phyloP scores from a whole-genome alignment of 2,113 vertebrate species.

The Pangasianodon hypophthalmus region DNA sequence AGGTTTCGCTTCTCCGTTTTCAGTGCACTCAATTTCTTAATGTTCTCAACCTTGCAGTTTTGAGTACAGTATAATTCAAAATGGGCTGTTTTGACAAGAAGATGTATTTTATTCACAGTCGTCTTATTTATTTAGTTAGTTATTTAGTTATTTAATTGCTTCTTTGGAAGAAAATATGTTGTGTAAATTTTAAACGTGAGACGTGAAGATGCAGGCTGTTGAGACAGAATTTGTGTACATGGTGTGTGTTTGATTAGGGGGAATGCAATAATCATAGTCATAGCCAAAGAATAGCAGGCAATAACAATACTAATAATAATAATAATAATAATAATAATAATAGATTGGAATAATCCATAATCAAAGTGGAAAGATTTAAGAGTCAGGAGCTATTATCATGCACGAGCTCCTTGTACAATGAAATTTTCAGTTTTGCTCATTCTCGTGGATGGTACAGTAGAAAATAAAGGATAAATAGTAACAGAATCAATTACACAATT shows the following conservation, averaged over 20 bases:
- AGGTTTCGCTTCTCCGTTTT: not conserved
- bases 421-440: not conserved
- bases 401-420: not conserved
- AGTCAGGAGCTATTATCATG: not conserved
- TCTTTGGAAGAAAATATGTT: not conserved
- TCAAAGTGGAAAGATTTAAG: not conserved
- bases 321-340: not conserved
- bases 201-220: not conserved
- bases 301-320: too few relatives aligned
- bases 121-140: not conserved
- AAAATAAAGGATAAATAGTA: too few relatives aligned
- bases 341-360: not conserved
- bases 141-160: not conserved
- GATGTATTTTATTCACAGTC: not conserved
- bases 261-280: not conserved
- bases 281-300: not conserved
- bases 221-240: not conserved
- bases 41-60: constrained; percentile 2
- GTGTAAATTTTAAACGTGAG: not conserved
- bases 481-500: too few relatives aligned
- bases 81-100: not conserved
- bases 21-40: not conserved
- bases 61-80: not conserved
- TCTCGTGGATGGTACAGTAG: too few relatives aligned
- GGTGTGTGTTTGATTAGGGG: not conserved